Evolutionary conservation across 2,113 vertebrate genomes (phyloP).

Genomic region (Gnathonemus echidnorhynchus): DNA sequence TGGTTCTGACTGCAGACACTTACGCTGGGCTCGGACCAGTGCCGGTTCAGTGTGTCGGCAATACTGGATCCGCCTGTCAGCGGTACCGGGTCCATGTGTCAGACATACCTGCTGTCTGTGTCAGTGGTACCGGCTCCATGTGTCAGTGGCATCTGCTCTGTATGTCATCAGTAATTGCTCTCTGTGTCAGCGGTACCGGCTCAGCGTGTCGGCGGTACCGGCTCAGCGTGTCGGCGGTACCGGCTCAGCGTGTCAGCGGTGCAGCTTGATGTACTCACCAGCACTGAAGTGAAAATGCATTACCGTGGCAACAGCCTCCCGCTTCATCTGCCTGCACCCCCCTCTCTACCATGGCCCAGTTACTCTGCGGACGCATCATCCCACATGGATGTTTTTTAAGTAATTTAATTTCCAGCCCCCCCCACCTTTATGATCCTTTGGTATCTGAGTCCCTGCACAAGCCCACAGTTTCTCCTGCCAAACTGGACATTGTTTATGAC

Average conservation of each 20-base stretch:
- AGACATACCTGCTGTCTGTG: too few species aligned
- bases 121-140: background rate
- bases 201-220: background rate
- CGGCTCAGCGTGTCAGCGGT: background rate
- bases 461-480: background rate
- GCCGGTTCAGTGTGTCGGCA: background rate
- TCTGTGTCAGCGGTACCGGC: background rate
- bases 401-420: slow-evolving; percentile 3
- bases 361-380: background rate
- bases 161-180: background rate
- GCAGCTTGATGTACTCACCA: background rate
- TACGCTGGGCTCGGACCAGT: background rate
- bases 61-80: background rate
- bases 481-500: slow-evolving; percentile 7
- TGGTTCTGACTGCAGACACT: background rate
- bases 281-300: background rate
- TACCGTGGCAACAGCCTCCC: background rate
- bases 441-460: background rate
- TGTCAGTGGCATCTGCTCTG: background rate
- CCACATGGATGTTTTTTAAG: background rate
- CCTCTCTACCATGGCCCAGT: background rate
- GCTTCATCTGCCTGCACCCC: background rate
- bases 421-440: too few species aligned
- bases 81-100: background rate
- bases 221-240: background rate